Conservation (phyloP, 1,140 invertebrate genomes). For the Dendrolimus kikuchii region DNA sequence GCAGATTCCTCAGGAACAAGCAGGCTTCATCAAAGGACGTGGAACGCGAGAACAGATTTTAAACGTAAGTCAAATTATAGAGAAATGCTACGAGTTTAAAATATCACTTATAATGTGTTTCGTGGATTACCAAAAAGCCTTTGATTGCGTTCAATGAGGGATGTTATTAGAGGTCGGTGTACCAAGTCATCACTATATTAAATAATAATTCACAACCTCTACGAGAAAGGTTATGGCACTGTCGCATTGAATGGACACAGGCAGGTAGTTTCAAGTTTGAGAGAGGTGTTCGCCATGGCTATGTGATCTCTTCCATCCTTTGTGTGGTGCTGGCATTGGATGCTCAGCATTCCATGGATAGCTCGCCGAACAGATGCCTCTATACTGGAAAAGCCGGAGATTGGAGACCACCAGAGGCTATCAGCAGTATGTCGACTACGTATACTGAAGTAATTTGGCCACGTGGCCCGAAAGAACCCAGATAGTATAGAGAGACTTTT, state of each 20-base stretch:
- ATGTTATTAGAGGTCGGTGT: constrained; percentile 10
- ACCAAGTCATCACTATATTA: constrained; percentile 9
- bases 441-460: too few relatives aligned
- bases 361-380: too few relatives aligned
- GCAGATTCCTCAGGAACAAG: constrained; percentile 19
- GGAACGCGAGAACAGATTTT: constrained; percentile 23
- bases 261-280: constrained; percentile 7
- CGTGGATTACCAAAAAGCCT: constrained; percentile 15
- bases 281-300: constrained; percentile 18
- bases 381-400: too few relatives aligned
- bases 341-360: too few relatives aligned
- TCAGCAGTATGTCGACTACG: too few relatives aligned
- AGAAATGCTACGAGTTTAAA: constrained; percentile 14
- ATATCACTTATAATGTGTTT: constrained; percentile 8
- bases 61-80: constrained; percentile 9
- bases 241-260: constrained; percentile 5
- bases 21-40: constrained; percentile 17
- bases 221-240: constrained; percentile 3
- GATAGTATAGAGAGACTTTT: too few relatives aligned
- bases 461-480: too few relatives aligned
- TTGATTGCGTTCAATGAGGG: constrained; percentile 14
- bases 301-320: constrained; percentile 7
- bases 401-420: too few relatives aligned
- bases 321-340: too few relatives aligned
- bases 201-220: constrained; percentile 7